Evolutionary conservation across 2,888 invertebrate species (phyloP), one percentile per base, ranked within the genome.

Genomic region (Sepiola atlantica): DNA sequence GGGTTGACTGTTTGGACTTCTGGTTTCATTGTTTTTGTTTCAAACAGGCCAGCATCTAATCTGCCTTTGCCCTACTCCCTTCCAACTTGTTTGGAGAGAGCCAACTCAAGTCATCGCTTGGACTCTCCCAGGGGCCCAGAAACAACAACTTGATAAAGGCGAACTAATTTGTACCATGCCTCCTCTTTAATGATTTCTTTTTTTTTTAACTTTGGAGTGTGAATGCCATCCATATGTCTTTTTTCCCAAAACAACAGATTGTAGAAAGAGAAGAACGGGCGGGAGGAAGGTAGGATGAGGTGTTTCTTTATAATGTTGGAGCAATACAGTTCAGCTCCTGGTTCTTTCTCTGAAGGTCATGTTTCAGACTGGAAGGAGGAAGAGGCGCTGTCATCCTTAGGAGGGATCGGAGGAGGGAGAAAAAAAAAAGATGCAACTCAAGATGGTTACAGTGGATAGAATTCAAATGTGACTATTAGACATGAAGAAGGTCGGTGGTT

Each of bases 101-200:
- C 77, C 16, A 77, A n/a, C n/a, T 77, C 77, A 77, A 77, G n/a
- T 77, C 77, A 77, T 77, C n/a, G n/a, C 77, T 77, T n/a, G n/a
- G 77, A 77, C 77, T 77, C 77, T n/a, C 77, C 77, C 77, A 4
- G 77, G 77, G 77, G 77, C 1, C 45, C 77, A 77, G 77, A 16
- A 77, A 77, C n/a, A 77, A 77, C 77, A 77, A 77, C 77, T 77
- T 77, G 77, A 77, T 77, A 77, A 77, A 77, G 77, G 77, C 16
- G n/a, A 77, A 14, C 77, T 77, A 77, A 77, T 77, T 77, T 77
- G n/a, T 77, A n/a, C 77, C 77, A 77, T 77, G n/a, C 77, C 14
- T n/a, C 32, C 77, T 77, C 77, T 77, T 77, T 77, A 77, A 77
- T 77, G 77, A 77, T n/a, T 77, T 45, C 8, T 45, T 45, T 77